Evolutionary conservation across 2,888 invertebrate genomes (phyloP), one percentile per base, ranked within the genome.

Genomic region (Leucoptera coffeella): DNA sequence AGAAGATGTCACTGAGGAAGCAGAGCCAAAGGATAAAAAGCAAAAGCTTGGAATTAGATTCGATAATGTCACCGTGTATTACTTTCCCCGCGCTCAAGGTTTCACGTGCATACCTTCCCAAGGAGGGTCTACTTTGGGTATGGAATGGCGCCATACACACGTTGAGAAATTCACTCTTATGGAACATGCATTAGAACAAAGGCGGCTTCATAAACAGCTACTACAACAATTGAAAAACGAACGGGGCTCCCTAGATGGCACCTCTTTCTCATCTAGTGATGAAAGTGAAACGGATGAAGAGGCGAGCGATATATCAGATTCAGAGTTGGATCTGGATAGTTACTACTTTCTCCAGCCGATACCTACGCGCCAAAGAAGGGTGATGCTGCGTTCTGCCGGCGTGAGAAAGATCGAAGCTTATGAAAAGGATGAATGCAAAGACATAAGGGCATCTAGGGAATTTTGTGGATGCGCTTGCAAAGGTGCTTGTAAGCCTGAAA

Each of bases 381-480:
- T 86, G 3, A 67, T 96, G 27, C 69, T 96, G 11, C 77, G 94
- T 28, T 86, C 90, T n/a, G 87, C 95, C 5, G 96, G 96, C 1
- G 86, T 96, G 1, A 75, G 90, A 27, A 91, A 93, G 65, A 95
- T 96, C 42, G 96, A 96, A 57, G 80, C 86, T 3, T 64, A 79
- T 31, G 96, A 96, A 62, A 95, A 94, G 56, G 90, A 92, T 48
- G 93, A 94, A 46, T 96, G 96, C 51, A 78, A 89, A 29, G 85
- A 89, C 38, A 95, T 97, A 39, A 76, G 95, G 34, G 81, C 85
- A 14, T 93, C 93, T 4, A 75, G 95, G 11, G 95, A 96, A 51
- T 86, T 89, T 42, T 94, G 94, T 55, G 94, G 94, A 22, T 94
- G 94, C 54, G 82, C 85, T 24, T 94, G 94, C 50, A 86, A 91